Conservation (phyloP, 1,140 invertebrate genomes). For the Drosophila nebulosa region DNA sequence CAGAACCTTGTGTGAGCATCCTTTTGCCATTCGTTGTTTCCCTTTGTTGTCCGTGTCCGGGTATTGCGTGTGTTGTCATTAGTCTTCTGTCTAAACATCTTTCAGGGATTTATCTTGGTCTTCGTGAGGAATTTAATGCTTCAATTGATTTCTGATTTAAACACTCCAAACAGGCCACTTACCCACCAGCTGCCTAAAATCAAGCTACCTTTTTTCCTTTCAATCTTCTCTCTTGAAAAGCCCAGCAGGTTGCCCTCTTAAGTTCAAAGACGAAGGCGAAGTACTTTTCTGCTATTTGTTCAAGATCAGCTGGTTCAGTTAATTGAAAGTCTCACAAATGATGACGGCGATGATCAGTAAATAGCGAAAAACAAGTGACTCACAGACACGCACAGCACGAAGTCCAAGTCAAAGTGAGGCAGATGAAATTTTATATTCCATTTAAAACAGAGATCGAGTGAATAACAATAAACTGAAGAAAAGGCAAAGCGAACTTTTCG, state of each 20-base stretch:
- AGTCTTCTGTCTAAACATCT: slow-evolving; percentile 37
- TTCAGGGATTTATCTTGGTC: slow-evolving; percentile 44
- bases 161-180: slow-evolving; percentile 21
- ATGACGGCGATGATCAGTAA: slow-evolving; percentile 16
- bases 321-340: slow-evolving; percentile 41
- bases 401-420: neutral
- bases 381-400: neutral
- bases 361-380: slow-evolving; percentile 16
- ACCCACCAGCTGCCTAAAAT: slow-evolving; percentile 36
- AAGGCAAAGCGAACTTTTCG: too few relatives aligned
- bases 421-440: neutral
- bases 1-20: slow-evolving; percentile 23
- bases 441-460: neutral
- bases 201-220: slow-evolving; percentile 1
- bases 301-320: slow-evolving; percentile 23
- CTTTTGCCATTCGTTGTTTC: neutral
- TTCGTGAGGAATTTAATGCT: slow-evolving; percentile 68
- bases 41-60: slow-evolving; percentile 27
- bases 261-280: neutral
- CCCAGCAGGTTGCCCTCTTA: slow-evolving; percentile 59
- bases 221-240: slow-evolving; percentile 16
- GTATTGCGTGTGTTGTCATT: slow-evolving; percentile 46
- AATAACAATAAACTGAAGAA: neutral
- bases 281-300: slow-evolving; percentile 13
- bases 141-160: slow-evolving; percentile 74